A percentile compares a stretch with the other conserved stretches of the same genome.
phyloP scores from a whole-genome alignment of 2,113 vertebrate species.

The Meleagris gallopavo region DNA sequence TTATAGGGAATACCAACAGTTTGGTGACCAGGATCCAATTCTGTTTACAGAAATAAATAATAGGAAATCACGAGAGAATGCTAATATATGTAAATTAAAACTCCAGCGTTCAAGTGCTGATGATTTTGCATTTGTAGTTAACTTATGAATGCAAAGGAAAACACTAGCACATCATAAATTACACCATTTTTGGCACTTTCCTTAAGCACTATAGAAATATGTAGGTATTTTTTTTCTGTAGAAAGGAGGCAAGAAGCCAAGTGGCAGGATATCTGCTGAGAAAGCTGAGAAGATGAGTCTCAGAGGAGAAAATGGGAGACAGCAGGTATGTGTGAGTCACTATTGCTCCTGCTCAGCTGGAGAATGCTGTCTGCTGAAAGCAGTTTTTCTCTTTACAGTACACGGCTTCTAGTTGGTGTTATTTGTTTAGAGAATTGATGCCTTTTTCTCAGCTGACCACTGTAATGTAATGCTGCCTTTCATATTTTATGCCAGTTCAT shows the following conservation, averaged over 20 bases:
- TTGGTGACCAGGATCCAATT: conserved; percentile 25
- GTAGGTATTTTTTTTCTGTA: background rate
- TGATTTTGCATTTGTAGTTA: conserved; percentile 63
- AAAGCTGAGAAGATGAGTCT: conserved; percentile 73
- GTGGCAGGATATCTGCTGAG: conserved; percentile 63
- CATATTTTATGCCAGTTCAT: background rate
- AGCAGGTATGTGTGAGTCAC: conserved; percentile 74
- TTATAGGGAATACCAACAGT: background rate
- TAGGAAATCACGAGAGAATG: conserved; percentile 20
- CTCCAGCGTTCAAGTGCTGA: conserved; percentile 31
- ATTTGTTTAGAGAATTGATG: background rate
- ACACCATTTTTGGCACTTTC: conserved; percentile 48
- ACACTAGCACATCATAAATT: conserved; percentile 65
- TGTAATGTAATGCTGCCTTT: background rate
- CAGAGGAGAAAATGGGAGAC: conserved; percentile 65
- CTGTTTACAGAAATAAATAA: conserved; percentile 56
- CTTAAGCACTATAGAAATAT: conserved; percentile 42
- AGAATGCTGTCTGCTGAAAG: background rate
- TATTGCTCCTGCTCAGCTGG: conserved; percentile 52
- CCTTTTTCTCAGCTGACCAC: background rate
- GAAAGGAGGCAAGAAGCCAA: conserved; percentile 69
- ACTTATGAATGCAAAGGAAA: conserved; percentile 57
- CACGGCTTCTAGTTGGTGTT: background rate
- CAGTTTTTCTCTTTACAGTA: background rate
- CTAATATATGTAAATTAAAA: conserved; percentile 53